These are phyloP conservation scores for Himalopsyche kuldschensis DNA, from an alignment of 2,888 invertebrate genomes.

Conservation along the genomic window DNA sequence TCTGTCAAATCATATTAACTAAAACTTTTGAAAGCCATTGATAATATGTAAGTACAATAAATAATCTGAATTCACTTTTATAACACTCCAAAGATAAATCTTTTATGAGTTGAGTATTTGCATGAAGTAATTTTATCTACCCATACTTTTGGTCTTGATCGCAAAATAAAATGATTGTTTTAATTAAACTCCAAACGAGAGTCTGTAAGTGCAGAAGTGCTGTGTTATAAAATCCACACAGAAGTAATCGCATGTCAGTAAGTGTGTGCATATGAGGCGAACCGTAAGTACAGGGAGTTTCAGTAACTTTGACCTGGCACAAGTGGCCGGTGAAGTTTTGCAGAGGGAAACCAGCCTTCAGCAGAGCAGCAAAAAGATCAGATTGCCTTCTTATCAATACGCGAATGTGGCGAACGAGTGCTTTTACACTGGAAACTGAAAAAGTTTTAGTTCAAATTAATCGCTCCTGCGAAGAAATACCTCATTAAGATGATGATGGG, in stretches of 20 bases:
- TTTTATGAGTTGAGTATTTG: too few species aligned
- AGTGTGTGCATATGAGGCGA: slow-evolving; percentile 6
- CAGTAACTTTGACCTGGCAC: not conserved
- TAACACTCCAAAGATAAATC: too few species aligned
- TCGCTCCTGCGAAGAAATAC: slow-evolving; percentile 18
- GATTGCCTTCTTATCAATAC: not conserved
- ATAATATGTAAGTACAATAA: too few species aligned
- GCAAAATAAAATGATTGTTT: not conserved
- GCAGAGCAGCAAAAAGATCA: not conserved
- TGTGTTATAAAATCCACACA: not conserved
- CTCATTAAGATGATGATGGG: slow-evolving; percentile 21
- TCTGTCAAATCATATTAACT: too few species aligned
- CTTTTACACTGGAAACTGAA: slow-evolving; percentile 10
- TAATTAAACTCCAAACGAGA: not conserved
- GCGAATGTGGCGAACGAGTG: not conserved
- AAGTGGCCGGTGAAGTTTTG: not conserved
- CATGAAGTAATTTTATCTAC: too few species aligned
- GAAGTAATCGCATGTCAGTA: not conserved
- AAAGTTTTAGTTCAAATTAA: slow-evolving; percentile 26
- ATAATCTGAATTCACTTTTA: too few species aligned
- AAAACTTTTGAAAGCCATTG: too few species aligned
- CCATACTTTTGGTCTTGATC: too few species aligned
- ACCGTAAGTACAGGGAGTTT: slow-evolving; percentile 7
- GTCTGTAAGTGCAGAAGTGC: not conserved
- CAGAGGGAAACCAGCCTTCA: not conserved